Evolutionary conservation across 2,113 vertebrate species (phyloP), one percentile per base, ranked within the genome.

Genomic region (Pachycephala philippinensis): DNA sequence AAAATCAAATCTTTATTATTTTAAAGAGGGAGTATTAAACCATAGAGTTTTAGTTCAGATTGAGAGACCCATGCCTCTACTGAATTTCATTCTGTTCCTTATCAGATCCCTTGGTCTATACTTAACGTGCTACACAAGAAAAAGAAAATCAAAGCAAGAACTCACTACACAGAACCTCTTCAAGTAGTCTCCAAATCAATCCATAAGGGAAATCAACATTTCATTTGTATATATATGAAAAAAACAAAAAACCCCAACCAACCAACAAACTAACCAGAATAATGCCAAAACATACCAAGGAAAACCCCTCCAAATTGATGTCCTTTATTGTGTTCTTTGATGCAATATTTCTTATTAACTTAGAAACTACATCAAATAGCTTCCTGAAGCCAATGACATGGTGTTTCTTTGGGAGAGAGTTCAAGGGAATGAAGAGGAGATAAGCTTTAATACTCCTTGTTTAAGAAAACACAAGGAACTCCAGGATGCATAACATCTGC

Each of bases 191-290:
- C 17, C 22, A 81, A 60, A 68, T 47, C 27, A 92, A 47, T 10
- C 6, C 31, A 30, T 17, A 75, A 66, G 10, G 17, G 54, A 81
- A 78, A 66, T 63, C 13, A 63, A 18, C 6, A 22, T 31, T 80
- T 5, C 0, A 24, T 54, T 79, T 90, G 14, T 77, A 16, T 11
- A 40, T 4, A 57, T 30, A 7, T 40, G 9, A 13, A 60, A 44
- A 42, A 49, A 20, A 1, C 0, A 1, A 28, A 52, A 54, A 33
- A 7, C 0, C 8, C 14, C 23, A 18, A 64, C 10, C 19, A 37
- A 60, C 4, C 16, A 42, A 35, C 6, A 30, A 54, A 7, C 6
- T 64, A 40, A 49, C 3, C 26, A 65, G 59, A 80, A 64, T 27
- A 57, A 35, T 3, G 5, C 5, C 44, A 33, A 81, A 47, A 33